These are phyloP conservation scores for Actinernus sp. DNA, from an alignment of 92 coral and sea anemone species.

Conservation along the genomic window DNA sequence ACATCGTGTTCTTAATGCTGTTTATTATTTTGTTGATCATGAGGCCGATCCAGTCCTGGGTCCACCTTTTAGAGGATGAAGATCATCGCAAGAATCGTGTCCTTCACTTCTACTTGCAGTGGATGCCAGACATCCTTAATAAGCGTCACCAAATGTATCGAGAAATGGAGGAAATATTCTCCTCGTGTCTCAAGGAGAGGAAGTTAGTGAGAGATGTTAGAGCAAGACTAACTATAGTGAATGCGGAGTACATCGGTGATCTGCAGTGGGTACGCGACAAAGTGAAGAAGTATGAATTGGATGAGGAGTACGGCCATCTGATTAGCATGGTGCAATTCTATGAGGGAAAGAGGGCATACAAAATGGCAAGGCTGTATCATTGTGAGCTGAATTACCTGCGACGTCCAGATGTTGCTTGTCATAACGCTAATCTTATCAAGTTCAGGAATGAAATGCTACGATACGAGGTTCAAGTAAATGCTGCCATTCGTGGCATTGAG, in stretches of 20 bases:
- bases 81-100: slow-evolving; percentile 87
- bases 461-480: slow-evolving; percentile 67
- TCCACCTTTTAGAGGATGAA: slow-evolving; percentile 92
- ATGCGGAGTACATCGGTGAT: slow-evolving; percentile 65
- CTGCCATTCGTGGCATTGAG: slow-evolving; percentile 64
- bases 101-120: slow-evolving; percentile 77
- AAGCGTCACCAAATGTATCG: slow-evolving; percentile 81
- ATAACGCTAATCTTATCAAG: slow-evolving; percentile 72
- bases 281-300: slow-evolving; percentile 74
- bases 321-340: slow-evolving; percentile 81
- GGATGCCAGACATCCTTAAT: slow-evolving; percentile 85
- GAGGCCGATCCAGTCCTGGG: slow-evolving; percentile 96
- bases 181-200: slow-evolving; percentile 75
- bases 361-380: slow-evolving; percentile 73
- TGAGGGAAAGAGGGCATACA: slow-evolving; percentile 86
- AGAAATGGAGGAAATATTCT: slow-evolving; percentile 91
- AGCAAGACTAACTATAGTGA: slow-evolving; percentile 54
- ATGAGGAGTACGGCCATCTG: slow-evolving; percentile 79
- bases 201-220: slow-evolving; percentile 25
- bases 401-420: slow-evolving; percentile 66
- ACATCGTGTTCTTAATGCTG: slow-evolving; percentile 78
- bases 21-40: slow-evolving; percentile 86
- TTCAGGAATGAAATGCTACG: slow-evolving; percentile 79
- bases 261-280: slow-evolving; percentile 86
- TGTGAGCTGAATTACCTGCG: slow-evolving; percentile 82